phyloP scores from a whole-genome alignment of 1,140 invertebrate genomes.

The Heliconius nattereri region DNA sequence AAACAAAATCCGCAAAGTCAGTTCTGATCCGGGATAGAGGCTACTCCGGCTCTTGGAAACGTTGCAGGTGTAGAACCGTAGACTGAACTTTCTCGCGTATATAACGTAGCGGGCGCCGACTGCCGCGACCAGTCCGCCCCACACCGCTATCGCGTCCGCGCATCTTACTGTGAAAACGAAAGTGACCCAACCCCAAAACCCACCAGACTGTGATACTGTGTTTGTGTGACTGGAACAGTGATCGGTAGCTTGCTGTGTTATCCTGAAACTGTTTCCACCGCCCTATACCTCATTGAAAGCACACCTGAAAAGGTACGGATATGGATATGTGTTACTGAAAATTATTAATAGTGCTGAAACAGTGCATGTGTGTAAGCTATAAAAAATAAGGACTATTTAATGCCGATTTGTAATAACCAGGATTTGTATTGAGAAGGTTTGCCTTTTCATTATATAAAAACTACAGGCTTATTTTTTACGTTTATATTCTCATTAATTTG shows the following conservation, averaged over 20 bases:
- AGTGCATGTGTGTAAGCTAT: slow-evolving; percentile 34
- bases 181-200: slow-evolving; percentile 57
- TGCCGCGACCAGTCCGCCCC: slow-evolving; percentile 69
- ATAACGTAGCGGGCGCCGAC: slow-evolving; percentile 61
- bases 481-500: not conserved
- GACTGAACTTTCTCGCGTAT: slow-evolving; percentile 75
- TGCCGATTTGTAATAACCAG: slow-evolving; percentile 17
- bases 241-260: slow-evolving; percentile 71
- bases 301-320: slow-evolving; percentile 70
- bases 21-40: slow-evolving; percentile 68
- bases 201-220: slow-evolving; percentile 65
- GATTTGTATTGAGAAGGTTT: slow-evolving; percentile 33
- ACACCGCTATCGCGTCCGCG: slow-evolving; percentile 55
- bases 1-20: slow-evolving; percentile 59
- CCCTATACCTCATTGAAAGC: slow-evolving; percentile 52
- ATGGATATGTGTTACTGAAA: slow-evolving; percentile 52
- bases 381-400: slow-evolving; percentile 19
- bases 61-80: slow-evolving; percentile 49
- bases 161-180: slow-evolving; percentile 68
- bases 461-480: not conserved
- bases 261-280: slow-evolving; percentile 72
- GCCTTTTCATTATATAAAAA: slow-evolving; percentile 21
- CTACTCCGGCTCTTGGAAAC: slow-evolving; percentile 40
- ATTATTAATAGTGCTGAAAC: slow-evolving; percentile 35
- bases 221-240: slow-evolving; percentile 74